phyloP scores from a whole-genome alignment of 1,140 invertebrate genomes.

The Brachionus paranguensis region DNA sequence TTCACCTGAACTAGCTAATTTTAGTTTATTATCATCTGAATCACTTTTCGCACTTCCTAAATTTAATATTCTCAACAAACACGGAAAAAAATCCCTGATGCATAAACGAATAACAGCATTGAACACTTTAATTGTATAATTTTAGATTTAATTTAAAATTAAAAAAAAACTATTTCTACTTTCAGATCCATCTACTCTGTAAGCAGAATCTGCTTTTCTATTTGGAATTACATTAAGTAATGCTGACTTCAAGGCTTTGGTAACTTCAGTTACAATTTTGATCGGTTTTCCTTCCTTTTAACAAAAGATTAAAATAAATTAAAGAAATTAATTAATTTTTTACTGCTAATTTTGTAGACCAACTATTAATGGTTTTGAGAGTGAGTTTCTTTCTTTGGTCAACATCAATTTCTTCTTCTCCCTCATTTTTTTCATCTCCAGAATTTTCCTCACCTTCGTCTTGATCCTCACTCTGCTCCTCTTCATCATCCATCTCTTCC shows the following conservation, averaged over 20 bases:
- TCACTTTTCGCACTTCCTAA: background rate
- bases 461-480: constrained; percentile 35
- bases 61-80: background rate
- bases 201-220: constrained; percentile 42
- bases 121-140: constrained; percentile 43
- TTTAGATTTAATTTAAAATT: background rate
- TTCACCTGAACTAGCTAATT: constrained; percentile 20
- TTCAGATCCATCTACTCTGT: constrained; percentile 8
- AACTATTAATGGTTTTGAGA: constrained; percentile 27
- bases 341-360: constrained; percentile 43
- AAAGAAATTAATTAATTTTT: background rate
- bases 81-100: constrained; percentile 43
- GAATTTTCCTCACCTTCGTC: constrained; percentile 36
- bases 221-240: constrained; percentile 45
- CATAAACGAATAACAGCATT: constrained; percentile 47
- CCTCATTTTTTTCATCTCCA: background rate
- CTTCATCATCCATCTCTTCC: constrained; percentile 41
- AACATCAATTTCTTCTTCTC: constrained; percentile 9
- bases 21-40: constrained; percentile 7
- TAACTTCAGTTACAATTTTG: constrained; percentile 44
- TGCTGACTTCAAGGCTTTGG: constrained; percentile 44
- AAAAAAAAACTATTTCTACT: background rate
- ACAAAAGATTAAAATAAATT: background rate
- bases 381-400: constrained; percentile 40
- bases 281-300: constrained; percentile 41